A percentile compares a stretch with the other conserved stretches of the same genome.
Evolutionary conservation across 1,140 invertebrate species (phyloP).

Genomic region (Zophobas morio): DNA sequence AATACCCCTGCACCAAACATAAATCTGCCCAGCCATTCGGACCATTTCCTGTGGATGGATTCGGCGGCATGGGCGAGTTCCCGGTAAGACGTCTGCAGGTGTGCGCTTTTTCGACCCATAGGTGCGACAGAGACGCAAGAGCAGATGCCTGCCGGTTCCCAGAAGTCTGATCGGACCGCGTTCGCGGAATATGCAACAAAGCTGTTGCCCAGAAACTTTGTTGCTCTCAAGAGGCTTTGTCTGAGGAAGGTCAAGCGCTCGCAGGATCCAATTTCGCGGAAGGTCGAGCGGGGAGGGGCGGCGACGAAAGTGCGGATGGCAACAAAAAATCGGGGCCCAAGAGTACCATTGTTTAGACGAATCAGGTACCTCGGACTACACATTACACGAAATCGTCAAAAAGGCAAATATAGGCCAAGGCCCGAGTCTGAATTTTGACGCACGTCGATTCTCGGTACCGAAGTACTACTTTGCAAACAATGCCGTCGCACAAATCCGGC

Average conservation of each 20-base stretch:
- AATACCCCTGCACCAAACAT: slow-evolving; percentile 1
- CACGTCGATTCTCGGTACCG: too few species aligned
- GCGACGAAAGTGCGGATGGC: neutral
- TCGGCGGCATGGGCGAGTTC: slow-evolving; percentile 5
- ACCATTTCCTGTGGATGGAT: slow-evolving; percentile 18
- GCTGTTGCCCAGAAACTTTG: slow-evolving; percentile 35
- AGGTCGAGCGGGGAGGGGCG: neutral
- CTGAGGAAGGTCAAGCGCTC: slow-evolving; percentile 1
- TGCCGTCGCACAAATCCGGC: too few species aligned
- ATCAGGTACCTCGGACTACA: too few species aligned
- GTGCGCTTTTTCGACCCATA: slow-evolving; percentile 9
- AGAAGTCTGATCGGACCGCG: slow-evolving; percentile 45
- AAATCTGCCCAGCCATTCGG: slow-evolving; percentile 12
- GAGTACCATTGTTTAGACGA: too few species aligned
- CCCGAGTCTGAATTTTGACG: too few species aligned
- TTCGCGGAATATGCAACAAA: slow-evolving; percentile 47
- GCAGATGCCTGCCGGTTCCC: slow-evolving; percentile 35
- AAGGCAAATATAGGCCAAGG: too few species aligned
- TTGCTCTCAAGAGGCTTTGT: slow-evolving; percentile 14
- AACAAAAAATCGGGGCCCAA: too few species aligned
- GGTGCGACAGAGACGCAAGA: slow-evolving; percentile 7
- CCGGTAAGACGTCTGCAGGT: slow-evolving; percentile 34
- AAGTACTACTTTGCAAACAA: too few species aligned
- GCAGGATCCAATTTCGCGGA: slow-evolving; percentile 27
- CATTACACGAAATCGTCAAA: too few species aligned